Base-by-base conservation (phyloP, 2,888 invertebrate species). In the Athalia rosae region DNA sequence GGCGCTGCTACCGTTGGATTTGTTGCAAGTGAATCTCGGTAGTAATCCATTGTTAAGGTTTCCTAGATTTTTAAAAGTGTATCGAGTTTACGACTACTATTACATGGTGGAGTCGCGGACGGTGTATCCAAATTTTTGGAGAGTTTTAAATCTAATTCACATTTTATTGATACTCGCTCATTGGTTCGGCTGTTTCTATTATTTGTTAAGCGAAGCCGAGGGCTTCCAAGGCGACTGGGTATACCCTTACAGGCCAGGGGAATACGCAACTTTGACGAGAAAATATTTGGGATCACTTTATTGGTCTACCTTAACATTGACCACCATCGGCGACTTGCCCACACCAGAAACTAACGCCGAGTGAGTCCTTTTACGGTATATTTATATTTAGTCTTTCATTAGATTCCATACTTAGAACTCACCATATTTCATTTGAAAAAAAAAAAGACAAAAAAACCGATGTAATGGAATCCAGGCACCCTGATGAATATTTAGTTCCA, bases 111-210 rank as follows among this genome's bases (percentile, higher is more conserved):
- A 98, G 91, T 98, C 98, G 73, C 92, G 98, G 84, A 98, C 98
- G 4, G 96, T 98, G 79, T 98, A 97, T 91, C 98, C 98, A 43
- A 98, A 98, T 92, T 93, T 98, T 89, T 98, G 98, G 96, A 93
- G 98, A 13, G 98, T 98, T 82, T 94, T 97, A 87, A 98, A 98
- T 91, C 93, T 98, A 80, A 97, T 98, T 83, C 98, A 98, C 90
- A 98, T 98, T 86, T 93, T 98, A 82, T 94, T 98, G 85, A 96
- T 98, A 87, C 92, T 98, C 85, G 98, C 98, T 73, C 98, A 98
- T 90, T 98, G 98, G 98, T 98, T 98, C 90, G 98, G 98, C 77
- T 98, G 98, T 90, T 98, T 98, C 92, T 98, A 98, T 92, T 98
- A 96, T 91, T 91, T 98, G 86, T 93, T 98, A 77, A 98, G 98